Conservation (phyloP, 2,888 invertebrate genomes). For the Leistus spinibarbis region DNA sequence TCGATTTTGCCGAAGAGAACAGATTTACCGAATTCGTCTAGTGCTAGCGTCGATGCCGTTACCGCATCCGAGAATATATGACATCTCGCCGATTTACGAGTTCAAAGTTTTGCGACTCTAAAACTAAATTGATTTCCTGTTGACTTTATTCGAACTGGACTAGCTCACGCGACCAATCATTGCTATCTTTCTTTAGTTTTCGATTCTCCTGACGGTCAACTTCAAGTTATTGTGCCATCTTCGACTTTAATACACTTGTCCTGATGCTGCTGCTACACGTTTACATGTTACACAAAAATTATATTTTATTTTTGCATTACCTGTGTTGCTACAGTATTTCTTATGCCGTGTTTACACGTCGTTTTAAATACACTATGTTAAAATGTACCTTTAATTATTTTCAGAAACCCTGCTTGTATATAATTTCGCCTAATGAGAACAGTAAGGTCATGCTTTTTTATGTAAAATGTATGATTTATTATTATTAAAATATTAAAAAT, state of each 20-base stretch:
- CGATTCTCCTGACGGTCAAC: neutral
- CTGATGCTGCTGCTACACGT: neutral
- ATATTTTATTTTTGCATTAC: neutral
- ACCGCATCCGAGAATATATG: slow-evolving; percentile 20
- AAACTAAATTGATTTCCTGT: slow-evolving; percentile 32
- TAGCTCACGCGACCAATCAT: slow-evolving; percentile 7
- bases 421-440: neutral
- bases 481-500: neutral
- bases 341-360: neutral
- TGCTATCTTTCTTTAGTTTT: neutral
- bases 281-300: neutral
- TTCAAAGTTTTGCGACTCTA: slow-evolving; percentile 26
- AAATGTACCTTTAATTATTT: neutral
- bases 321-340: neutral
- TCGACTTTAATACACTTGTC: neutral
- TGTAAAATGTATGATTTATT: neutral
- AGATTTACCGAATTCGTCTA: slow-evolving; percentile 21
- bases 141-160: slow-evolving; percentile 10
- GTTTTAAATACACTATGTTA: neutral
- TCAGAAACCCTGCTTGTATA: too few relatives aligned
- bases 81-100: slow-evolving; percentile 27
- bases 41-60: slow-evolving; percentile 6
- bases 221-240: neutral
- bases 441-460: neutral
- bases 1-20: slow-evolving; percentile 9